phyloP scores from a whole-genome alignment of 2,888 invertebrate species.

The Agrotis segetum region DNA sequence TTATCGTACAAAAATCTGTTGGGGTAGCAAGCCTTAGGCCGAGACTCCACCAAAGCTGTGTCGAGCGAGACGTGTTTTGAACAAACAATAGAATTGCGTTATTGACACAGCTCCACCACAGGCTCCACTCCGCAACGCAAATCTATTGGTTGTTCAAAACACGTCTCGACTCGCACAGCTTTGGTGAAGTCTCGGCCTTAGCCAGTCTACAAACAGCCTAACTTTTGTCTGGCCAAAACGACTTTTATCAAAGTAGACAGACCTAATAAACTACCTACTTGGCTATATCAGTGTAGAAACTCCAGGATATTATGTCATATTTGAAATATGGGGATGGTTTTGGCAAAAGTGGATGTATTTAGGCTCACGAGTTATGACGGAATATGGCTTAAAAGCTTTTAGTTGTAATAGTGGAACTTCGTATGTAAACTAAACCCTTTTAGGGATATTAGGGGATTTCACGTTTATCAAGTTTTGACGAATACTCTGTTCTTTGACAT shows the following conservation, averaged over 20 bases:
- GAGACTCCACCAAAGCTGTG: too few species aligned
- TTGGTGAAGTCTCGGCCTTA: too few species aligned
- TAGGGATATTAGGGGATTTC: constrained; percentile 12
- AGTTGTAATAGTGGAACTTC: constrained; percentile 25
- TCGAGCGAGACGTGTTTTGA: too few species aligned
- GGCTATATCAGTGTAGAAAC: constrained; percentile 20
- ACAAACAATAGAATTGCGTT: too few species aligned
- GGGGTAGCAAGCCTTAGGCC: background rate
- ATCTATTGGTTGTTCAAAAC: too few species aligned
- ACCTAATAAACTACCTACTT: constrained; percentile 31
- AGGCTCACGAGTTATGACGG: background rate
- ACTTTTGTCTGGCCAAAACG: constrained; percentile 21
- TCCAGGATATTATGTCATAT: constrained; percentile 52
- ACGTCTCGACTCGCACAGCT: too few species aligned
- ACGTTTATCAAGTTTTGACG: constrained; percentile 4
- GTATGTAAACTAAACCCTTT: constrained; percentile 48
- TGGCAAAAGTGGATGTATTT: constrained; percentile 29
- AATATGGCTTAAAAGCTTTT: constrained; percentile 44
- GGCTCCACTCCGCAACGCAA: too few species aligned
- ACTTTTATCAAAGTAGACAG: constrained; percentile 22
- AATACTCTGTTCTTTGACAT: background rate
- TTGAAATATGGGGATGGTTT: constrained; percentile 37
- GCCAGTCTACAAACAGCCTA: constrained; percentile 17
- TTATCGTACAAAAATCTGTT: background rate
- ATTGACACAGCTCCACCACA: too few species aligned